Evolutionary conservation across 2,113 vertebrate genomes (phyloP), one percentile per base, ranked within the genome.

Genomic region (Xenopus borealis): DNA sequence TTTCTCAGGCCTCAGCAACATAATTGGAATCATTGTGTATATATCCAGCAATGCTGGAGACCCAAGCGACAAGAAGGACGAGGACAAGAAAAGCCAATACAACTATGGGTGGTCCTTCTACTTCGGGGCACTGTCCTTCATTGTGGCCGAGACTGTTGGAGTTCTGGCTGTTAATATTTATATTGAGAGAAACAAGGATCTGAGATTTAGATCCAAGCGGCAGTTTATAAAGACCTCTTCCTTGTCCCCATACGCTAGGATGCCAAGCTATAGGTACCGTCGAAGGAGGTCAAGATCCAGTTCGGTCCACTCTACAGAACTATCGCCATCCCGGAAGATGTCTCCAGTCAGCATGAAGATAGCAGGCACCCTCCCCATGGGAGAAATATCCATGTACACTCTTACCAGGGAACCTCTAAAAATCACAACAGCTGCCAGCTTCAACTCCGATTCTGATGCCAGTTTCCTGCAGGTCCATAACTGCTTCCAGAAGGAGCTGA

Each of bases 101-200:
- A 95, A 94, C 84, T 99, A 99, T 0, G 97, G 97, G 1, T 99
- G 97, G 97, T 98, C 96, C 0, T 99, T 99, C 79, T 99, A 99
- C 87, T 99, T 99, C 1, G 97, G 96, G 62, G 97, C 97, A n/a
- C 91, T 99, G 79, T 98, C 97, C 23, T 99, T 99, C 72, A 98
- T 99, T 0, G 95, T 98, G 86, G 96, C 97, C 0, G 97, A 99
- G 87, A 94, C 94, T 4, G 93, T 98, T 81, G 97, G 97, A 0
- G 97, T 99, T 69, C 91, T 99, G 74, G 94, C 95, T 46, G 94
- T 99, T 79, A 98, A 97, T 89, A 98, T 98, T 90, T 99, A 98
- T 87, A 98, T 99, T 3, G 97, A 99, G 87, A 95, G 88, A 80
- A 98, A 97, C 85, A 98, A 98, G 79, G 96, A 97, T 83, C 80